phyloP scores from a whole-genome alignment of 2,888 invertebrate species.

The Argyresthia albistria region DNA sequence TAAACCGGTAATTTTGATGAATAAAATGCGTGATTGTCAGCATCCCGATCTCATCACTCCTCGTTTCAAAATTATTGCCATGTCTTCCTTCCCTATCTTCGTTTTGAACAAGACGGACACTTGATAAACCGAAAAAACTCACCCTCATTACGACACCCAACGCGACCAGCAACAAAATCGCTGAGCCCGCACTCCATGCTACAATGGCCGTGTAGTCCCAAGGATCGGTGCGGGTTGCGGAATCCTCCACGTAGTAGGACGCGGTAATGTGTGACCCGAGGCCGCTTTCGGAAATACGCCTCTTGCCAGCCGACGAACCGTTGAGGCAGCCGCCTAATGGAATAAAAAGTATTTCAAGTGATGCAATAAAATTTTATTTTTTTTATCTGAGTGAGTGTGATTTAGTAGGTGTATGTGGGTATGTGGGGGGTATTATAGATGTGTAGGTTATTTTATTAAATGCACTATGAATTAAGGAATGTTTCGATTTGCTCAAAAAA shows the following conservation, averaged over 20 bases:
- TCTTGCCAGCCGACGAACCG: conserved; percentile 80
- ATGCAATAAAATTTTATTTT: no score
- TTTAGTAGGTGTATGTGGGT: no score
- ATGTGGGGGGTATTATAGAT: no score
- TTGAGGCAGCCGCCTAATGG: conserved; percentile 80
- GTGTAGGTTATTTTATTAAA: no score
- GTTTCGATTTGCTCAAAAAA: no score
- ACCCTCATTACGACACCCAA: conserved; percentile 43
- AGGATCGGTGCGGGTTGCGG: conserved; percentile 28
- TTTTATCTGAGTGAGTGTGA: no score
- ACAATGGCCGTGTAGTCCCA: conserved; percentile 39
- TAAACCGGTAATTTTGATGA: neutral
- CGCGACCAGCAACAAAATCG: conserved; percentile 28
- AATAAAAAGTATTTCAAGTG: neutral
- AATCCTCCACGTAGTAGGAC: conserved; percentile 39
- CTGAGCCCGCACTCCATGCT: conserved; percentile 31
- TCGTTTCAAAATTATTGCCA: no score
- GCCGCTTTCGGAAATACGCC: conserved; percentile 74
- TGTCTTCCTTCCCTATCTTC: no score
- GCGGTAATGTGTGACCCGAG: conserved; percentile 44
- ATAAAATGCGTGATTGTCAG: neutral
- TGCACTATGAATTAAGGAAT: no score
- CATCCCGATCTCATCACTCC: no score
- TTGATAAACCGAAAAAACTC: conserved; percentile 10
- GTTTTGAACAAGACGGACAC: no score